Evolutionary conservation across 2,888 invertebrate genomes (phyloP).

Genomic region (Monoplex corrugatus): DNA sequence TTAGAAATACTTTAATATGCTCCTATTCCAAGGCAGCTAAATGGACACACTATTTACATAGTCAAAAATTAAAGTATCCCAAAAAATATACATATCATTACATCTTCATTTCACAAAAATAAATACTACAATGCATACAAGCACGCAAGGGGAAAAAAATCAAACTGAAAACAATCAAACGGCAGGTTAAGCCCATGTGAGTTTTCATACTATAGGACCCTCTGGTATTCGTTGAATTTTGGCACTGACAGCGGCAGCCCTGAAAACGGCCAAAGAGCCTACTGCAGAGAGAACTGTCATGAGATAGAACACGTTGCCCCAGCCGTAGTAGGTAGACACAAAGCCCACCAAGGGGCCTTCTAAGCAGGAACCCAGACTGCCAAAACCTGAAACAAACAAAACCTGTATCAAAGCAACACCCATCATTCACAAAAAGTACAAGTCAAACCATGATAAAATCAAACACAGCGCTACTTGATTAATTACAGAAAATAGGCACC

Average conservation of each 20-base stretch:
- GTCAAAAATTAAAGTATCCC: neutral
- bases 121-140: neutral
- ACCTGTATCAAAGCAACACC: too few species aligned
- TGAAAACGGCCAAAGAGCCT: slow-evolving; percentile 79
- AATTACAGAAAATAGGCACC: too few species aligned
- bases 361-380: slow-evolving; percentile 82
- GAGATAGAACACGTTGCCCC: slow-evolving; percentile 82
- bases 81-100: too few species aligned
- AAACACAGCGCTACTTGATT: too few species aligned
- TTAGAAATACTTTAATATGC: neutral
- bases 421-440: too few species aligned
- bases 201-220: slow-evolving; percentile 39
- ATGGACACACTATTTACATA: neutral
- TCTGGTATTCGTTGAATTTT: slow-evolving; percentile 24
- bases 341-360: slow-evolving; percentile 83
- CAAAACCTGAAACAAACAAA: too few species aligned
- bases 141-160: neutral
- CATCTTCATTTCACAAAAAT: neutral
- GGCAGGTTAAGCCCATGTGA: neutral
- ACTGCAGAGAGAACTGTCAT: slow-evolving; percentile 80
- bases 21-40: neutral
- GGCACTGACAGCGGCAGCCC: slow-evolving; percentile 68
- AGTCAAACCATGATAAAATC: too few species aligned
- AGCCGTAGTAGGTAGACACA: slow-evolving; percentile 81
- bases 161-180: neutral